Base-by-base conservation (phyloP, 2,113 vertebrate species). In the Pica pica region DNA sequence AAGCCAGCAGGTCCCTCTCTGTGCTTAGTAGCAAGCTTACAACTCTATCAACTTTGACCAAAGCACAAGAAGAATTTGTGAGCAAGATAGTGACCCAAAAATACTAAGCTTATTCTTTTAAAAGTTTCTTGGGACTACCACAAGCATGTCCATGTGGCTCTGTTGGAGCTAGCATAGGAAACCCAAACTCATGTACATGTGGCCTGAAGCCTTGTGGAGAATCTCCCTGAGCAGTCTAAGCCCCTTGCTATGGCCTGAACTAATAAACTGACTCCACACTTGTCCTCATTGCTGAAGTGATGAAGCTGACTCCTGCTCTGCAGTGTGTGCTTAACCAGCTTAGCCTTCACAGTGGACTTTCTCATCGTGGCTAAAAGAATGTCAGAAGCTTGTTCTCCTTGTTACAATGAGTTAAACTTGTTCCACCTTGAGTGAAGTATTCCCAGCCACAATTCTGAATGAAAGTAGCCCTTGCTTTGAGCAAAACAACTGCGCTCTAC, bases 161-260 rank as follows among this genome's bases (percentile, higher is more conserved):
- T 30, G 42, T 13, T 79, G 47, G 53, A 83, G 13, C 26, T 35
- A 41, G 13, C 2, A 6, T 4, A 50, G 61, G 82, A 70, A 90
- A n/a, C 35, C 10, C 79, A 50, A 4, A 42, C 3, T 33, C 2
- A 0, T 13, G 24, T 28, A 10, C 27, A 3, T 4, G 21, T 35
- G 41, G 7, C 49, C 57, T 68, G 67, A 28, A 86, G 16, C 57
- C 81, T 56, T 3, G 4, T 52, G 30, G 28, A 79, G 8, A 41
- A 50, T 70, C 16, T 71, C 33, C 27, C 33, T 47, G 33, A 21
- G n/a, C 7, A 35, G n/a, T 5, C 7, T 4, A 52, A 61, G 28
- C 67, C 20, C 50, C 33, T 56, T 81, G 23, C 41, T 69, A 1
- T 4, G 23, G 19, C 2, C 8, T 71, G 74, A 81, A 33, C 37